Conservation (phyloP, 2,888 invertebrate genomes). For the Andrena praecox region DNA sequence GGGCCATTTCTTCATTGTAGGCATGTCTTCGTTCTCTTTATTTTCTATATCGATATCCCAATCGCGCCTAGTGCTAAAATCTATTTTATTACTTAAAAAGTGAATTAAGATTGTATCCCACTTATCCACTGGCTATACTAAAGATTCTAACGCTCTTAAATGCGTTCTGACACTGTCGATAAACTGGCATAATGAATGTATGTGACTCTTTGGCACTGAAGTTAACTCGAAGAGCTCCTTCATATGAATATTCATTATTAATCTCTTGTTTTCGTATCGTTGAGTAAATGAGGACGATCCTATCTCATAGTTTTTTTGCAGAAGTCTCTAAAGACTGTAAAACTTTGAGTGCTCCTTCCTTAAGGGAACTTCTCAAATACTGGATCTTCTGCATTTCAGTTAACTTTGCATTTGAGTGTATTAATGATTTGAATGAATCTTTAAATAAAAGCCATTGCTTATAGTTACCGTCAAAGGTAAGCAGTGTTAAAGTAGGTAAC, state of each 20-base stretch:
- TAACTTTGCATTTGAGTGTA: background rate
- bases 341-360: background rate
- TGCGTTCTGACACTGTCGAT: background rate
- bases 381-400: constrained; percentile 5
- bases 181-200: background rate
- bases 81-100: background rate
- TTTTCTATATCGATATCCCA: background rate
- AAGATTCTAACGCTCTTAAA: background rate
- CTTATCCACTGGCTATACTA: background rate
- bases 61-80: background rate
- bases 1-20: background rate
- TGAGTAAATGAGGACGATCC: background rate
- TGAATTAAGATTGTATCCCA: constrained; percentile 15
- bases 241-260: constrained; percentile 18
- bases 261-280: background rate
- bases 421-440: background rate
- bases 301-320: constrained; percentile 6
- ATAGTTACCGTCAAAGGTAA: background rate
- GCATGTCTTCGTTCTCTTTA: background rate
- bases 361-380: constrained; percentile 1
- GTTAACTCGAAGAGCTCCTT: background rate
- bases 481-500: background rate
- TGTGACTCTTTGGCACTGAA: background rate
- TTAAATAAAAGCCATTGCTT: background rate
- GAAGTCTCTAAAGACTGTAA: background rate